Percentiles rank a stretch among this genome's conserved stretches.
These are phyloP conservation scores for Sitodiplosis mosellana DNA, from an alignment of 1,140 invertebrate species.

Conservation along the genomic window DNA sequence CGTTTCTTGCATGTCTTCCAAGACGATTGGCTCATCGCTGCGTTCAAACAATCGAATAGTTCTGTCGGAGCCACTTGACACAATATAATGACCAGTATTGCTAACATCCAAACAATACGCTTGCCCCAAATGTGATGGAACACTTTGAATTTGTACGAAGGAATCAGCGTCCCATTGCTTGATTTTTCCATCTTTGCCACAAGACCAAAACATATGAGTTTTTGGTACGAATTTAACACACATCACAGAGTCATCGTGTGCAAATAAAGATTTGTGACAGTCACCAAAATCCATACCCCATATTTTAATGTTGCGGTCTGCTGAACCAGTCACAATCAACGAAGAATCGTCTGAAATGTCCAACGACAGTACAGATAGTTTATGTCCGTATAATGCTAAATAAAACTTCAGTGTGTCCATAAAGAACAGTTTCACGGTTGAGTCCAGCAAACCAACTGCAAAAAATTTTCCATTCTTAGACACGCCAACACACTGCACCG, in stretches of 20 bases:
- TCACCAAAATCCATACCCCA: slow-evolving; percentile 99
- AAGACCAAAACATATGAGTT: slow-evolving; percentile 87
- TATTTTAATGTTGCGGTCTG: slow-evolving; percentile 89
- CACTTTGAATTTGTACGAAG: slow-evolving; percentile 75
- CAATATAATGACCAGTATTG: slow-evolving; percentile 60
- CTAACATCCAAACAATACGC: slow-evolving; percentile 58
- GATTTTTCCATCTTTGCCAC: slow-evolving; percentile 80
- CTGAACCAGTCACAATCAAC: slow-evolving; percentile 82
- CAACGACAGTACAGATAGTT: slow-evolving; percentile 80
- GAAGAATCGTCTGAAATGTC: slow-evolving; percentile 86
- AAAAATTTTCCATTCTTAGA: slow-evolving; percentile 76
- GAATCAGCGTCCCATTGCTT: slow-evolving; percentile 96
- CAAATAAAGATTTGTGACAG: slow-evolving; percentile 73
- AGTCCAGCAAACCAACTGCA: slow-evolving; percentile 78
- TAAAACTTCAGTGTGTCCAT: slow-evolving; percentile 92
- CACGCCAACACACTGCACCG: slow-evolving; percentile 61
- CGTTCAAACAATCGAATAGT: slow-evolving; percentile 75
- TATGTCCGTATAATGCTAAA: slow-evolving; percentile 90
- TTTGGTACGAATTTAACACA: slow-evolving; percentile 71
- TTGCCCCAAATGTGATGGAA: slow-evolving; percentile 72
- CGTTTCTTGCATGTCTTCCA: slow-evolving; percentile 81
- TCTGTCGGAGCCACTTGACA: slow-evolving; percentile 74
- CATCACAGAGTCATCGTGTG: slow-evolving; percentile 89
- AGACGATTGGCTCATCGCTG: slow-evolving; percentile 72
- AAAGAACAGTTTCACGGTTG: slow-evolving; percentile 92